These are phyloP conservation scores for Decapterus maruadsi DNA, from an alignment of 2,797 vertebrate species.

Conservation along the genomic window DNA sequence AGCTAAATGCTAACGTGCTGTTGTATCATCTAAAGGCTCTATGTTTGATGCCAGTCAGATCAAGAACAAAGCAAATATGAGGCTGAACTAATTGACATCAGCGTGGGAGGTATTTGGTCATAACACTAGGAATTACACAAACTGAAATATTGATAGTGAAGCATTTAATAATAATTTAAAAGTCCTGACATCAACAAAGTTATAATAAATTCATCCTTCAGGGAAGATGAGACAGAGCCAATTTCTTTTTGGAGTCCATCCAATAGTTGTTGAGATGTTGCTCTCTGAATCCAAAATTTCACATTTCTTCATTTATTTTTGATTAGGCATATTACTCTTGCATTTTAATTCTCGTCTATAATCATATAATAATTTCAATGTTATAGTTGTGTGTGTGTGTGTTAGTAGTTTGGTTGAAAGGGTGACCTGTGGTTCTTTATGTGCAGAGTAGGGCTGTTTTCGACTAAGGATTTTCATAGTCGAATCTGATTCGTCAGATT, in stretches of 20 bases:
- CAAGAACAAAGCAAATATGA: too few species aligned
- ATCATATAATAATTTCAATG: too few species aligned
- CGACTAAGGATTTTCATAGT: too few species aligned
- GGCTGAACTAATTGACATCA: neutral
- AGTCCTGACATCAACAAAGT: neutral
- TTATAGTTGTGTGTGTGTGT: too few species aligned
- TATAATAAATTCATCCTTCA: neutral
- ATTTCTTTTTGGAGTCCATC: slow-evolving; percentile 4
- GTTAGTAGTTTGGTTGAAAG: neutral
- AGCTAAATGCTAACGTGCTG: too few species aligned
- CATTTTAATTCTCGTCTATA: too few species aligned
- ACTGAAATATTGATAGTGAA: neutral
- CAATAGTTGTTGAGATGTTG: neutral
- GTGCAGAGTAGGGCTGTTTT: too few species aligned
- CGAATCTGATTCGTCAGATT: too few species aligned
- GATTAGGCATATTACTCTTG: too few species aligned
- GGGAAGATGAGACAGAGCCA: neutral
- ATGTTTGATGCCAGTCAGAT: too few species aligned
- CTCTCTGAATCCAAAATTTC: neutral
- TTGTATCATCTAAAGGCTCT: too few species aligned
- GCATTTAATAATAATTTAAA: neutral
- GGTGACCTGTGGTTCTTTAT: neutral
- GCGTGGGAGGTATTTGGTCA: neutral
- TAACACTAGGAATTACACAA: neutral
- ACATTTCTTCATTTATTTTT: too few species aligned